Conservation (phyloP, 2,888 invertebrate genomes). For the Marasmarcha lunaedactyla region DNA sequence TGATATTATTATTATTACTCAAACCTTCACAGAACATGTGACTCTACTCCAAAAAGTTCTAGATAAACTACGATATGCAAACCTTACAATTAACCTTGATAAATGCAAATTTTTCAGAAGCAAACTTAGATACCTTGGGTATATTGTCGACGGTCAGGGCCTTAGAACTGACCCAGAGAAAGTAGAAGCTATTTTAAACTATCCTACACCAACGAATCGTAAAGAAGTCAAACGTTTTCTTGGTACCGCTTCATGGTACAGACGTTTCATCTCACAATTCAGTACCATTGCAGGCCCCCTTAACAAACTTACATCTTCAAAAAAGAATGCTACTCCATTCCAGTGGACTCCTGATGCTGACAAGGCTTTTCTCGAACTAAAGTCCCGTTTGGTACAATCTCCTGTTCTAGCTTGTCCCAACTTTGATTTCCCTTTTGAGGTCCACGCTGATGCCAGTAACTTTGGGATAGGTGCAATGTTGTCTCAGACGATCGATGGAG, state of each 20-base stretch:
- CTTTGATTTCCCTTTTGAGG: conserved; percentile 4
- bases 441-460: conserved; percentile 5
- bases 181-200: conserved; percentile 15
- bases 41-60: neutral
- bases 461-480: neutral
- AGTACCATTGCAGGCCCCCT: conserved; percentile 15
- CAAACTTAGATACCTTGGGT: conserved; percentile 7
- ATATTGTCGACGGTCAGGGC: conserved; percentile 17
- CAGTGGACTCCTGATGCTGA: conserved; percentile 4
- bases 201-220: conserved; percentile 15
- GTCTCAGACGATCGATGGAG: neutral
- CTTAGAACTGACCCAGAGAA: conserved; percentile 18
- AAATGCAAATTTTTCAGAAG: conserved; percentile 14
- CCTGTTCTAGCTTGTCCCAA: conserved; percentile 7
- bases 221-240: conserved; percentile 19
- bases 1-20: neutral
- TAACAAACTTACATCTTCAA: conserved; percentile 17
- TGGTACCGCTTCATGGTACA: conserved; percentile 19
- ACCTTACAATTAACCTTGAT: conserved; percentile 14
- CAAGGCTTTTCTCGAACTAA: neutral
- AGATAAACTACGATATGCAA: conserved; percentile 8
- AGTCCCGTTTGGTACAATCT: neutral
- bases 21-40: neutral
- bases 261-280: conserved; percentile 18
- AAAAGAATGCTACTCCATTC: conserved; percentile 15